phyloP scores from a whole-genome alignment of 2,888 invertebrate genomes.

The Plebejus anna region DNA sequence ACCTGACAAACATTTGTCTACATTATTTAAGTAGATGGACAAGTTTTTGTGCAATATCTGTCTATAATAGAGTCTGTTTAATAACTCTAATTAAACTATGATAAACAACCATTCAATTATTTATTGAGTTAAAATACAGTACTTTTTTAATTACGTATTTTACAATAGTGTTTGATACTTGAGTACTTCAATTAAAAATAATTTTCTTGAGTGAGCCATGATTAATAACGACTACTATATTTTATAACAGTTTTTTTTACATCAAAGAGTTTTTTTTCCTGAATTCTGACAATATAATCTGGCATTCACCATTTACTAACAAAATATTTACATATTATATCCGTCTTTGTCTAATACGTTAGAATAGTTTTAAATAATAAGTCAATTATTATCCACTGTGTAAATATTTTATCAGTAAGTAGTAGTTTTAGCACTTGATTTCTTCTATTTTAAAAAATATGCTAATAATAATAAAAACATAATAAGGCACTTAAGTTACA shows the following conservation, averaged over 20 bases:
- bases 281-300: no score
- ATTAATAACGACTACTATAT: background rate
- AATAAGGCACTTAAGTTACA: conserved; percentile 13
- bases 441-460: background rate
- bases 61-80: no score
- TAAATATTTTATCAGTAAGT: background rate
- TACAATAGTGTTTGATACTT: background rate
- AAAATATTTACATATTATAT: background rate
- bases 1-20: no score
- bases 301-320: background rate
- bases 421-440: background rate
- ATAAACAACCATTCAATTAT: background rate
- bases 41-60: no score
- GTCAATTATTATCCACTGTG: no score
- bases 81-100: no score
- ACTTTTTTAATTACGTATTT: background rate
- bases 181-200: background rate
- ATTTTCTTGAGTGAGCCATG: background rate
- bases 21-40: no score
- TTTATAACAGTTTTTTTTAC: background rate
- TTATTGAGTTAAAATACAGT: background rate
- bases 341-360: no score
- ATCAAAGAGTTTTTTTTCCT: background rate
- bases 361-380: no score
- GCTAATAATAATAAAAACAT: background rate